Base-by-base conservation (phyloP, 2,113 vertebrate species). In the Heteronetta atricapilla region DNA sequence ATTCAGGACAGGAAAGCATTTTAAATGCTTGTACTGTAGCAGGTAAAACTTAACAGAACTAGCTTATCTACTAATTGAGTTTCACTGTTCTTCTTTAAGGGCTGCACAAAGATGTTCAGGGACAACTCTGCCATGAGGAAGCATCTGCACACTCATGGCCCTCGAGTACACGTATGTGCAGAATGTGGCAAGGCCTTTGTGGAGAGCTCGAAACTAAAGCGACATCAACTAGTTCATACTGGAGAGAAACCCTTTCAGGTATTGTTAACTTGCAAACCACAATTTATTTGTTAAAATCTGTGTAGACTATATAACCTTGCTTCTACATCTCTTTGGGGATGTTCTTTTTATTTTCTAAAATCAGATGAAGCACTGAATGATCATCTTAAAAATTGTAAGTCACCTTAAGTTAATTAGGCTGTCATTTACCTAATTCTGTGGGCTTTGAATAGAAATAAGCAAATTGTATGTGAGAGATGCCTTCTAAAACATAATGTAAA, bases 91-190 rank as follows among this genome's bases (percentile, higher is more conserved):
- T 91, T 89, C 44, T 96, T 90, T 31, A 97, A 99, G 99, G 99
- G 99, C 97, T 99, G 99, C 97, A 99, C 99, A 81, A 99, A 99
- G 98, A 99, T 99, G 99, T 99, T 99, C 98, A 99, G 99, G 98
- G 99, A 99, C 97, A 99, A 99, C 98, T 99, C 99, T 21, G 99
- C 99, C 42, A 99, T 99, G 99, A 98, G 99, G 87, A 99, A 99
- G 97, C 99, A 99, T 88, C 98, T 99, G 97, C 99, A 99, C 96
- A 99, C 99, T 74, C 99, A 99, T 28, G 99, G 99, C 62, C 99
- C 99, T 75, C 97, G 99, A 29, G 99, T 99, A 94, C 99, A 99
- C 31, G 99, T 99, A 90, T 99, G 99, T 90, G 99, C 99, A 36
- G 99, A 99, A 83, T 99, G 99, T 48, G 99, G 99, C 92, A 99